Evolutionary conservation across 2,888 invertebrate species (phyloP).

Genomic region (Dyspetes luteomarginatus): DNA sequence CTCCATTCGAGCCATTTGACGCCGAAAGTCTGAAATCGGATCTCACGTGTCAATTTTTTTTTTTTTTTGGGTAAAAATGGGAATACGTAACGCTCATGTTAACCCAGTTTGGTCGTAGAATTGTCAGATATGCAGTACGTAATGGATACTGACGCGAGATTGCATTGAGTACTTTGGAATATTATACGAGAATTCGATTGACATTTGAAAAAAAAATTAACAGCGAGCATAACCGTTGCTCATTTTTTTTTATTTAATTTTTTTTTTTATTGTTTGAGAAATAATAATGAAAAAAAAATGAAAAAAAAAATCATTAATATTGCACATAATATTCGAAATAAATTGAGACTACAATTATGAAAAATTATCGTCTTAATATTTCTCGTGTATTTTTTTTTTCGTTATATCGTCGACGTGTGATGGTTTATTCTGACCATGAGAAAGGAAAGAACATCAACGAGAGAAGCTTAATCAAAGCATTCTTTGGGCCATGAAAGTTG

Average conservation of each 20-base stretch:
- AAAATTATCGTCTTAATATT: not conserved
- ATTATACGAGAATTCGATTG: not conserved
- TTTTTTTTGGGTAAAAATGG: constrained; percentile 30
- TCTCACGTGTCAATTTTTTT: constrained; percentile 60
- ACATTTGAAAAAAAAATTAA: not conserved
- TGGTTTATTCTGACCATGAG: not conserved
- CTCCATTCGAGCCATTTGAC: constrained; percentile 38
- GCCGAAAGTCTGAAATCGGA: constrained; percentile 44
- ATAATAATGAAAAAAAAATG: no score
- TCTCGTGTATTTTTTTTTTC: not conserved
- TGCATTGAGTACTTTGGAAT: constrained; percentile 14
- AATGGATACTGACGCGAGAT: constrained; percentile 37
- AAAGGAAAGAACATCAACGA: not conserved
- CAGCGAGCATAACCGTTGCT: no score
- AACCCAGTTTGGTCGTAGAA: constrained; percentile 57
- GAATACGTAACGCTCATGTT: constrained; percentile 52
- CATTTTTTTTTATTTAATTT: no score
- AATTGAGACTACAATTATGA: no score
- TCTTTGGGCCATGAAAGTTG: constrained; percentile 32
- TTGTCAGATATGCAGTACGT: constrained; percentile 28
- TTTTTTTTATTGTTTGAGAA: no score
- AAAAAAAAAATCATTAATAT: no score
- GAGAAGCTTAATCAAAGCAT: constrained; percentile 19
- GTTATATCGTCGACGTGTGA: not conserved
- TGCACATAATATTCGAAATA: no score